Percentiles rank a stretch among this genome's conserved stretches.
Evolutionary conservation across 2,888 invertebrate species (phyloP).

Genomic region (Mythimna loreyi): DNA sequence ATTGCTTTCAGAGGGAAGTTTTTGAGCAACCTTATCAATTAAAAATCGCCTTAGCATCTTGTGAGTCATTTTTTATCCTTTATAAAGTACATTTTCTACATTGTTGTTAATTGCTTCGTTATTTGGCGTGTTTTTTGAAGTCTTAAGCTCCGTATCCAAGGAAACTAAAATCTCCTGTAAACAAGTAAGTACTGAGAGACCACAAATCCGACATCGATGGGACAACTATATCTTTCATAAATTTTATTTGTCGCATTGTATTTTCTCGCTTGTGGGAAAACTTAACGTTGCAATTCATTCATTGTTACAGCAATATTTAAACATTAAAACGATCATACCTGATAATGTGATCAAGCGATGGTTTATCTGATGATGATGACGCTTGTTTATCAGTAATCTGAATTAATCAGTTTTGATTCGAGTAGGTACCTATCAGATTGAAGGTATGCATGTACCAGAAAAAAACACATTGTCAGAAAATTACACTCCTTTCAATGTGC

Average conservation of each 20-base stretch:
- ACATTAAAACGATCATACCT: too few relatives aligned
- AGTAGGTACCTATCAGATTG: too few relatives aligned
- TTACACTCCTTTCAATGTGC: too few relatives aligned
- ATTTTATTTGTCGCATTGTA: neutral
- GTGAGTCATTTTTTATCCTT: neutral
- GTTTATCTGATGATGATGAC: too few relatives aligned
- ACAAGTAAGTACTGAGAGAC: neutral
- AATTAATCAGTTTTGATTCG: too few relatives aligned
- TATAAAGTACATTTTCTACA: neutral
- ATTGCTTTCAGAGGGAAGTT: constrained; percentile 7
- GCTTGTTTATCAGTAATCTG: too few relatives aligned
- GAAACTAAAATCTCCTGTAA: neutral
- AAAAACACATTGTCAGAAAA: too few relatives aligned
- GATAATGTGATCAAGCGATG: too few relatives aligned
- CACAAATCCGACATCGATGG: too few relatives aligned
- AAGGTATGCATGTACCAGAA: too few relatives aligned
- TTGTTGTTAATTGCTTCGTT: neutral
- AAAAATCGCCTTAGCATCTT: neutral
- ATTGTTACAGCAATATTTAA: neutral
- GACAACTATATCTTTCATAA: neutral
- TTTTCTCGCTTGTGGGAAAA: neutral
- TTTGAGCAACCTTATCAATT: constrained; percentile 10
- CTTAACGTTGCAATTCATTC: neutral
- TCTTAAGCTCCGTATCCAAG: neutral
- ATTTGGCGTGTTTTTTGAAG: neutral